Evolutionary conservation across 2,888 invertebrate species (phyloP), one percentile per base, ranked within the genome.

Genomic region (Caenorhabditis becei): DNA sequence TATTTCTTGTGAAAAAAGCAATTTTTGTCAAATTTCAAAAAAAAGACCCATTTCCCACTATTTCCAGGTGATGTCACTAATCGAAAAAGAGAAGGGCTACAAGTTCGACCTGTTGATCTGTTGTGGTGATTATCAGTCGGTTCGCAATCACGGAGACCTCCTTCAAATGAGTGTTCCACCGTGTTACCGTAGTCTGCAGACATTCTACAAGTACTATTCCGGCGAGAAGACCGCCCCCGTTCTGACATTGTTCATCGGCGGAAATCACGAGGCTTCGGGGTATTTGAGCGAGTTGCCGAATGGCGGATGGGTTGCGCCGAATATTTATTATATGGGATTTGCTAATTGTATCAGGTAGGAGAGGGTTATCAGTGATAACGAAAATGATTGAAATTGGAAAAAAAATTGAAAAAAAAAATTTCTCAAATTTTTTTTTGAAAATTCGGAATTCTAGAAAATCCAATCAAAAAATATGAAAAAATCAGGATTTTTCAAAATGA

Each of bases 221-320:
- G 88, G 88, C 2, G 87, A 81, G 44, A 66, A 77, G 97, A 97
- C 8, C 95, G 95, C 94, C 91, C 92, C 93, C 80, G 97, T 97
- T 0, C 92, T 97, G 77, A 99, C 99, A 0, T 93, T 99, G 85
- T 97, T 99, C 91, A 95, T 99, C 90, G 99, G 99, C 14, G 99
- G 99, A 3, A 99, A 99, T 92, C 99, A 99, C 92, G 99, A 99
- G 93, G 97, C 98, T 1, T 97, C 97, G 0, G 97, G 97, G 92
- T 96, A 96, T 92, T 93, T 99, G 67, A 96, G 97, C 92, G 97
- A 99, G 92, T 92, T 99, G 51, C 95, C 97, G 0, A 97, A 96
- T 92, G 99, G 99, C 18, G 99, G 99, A 10, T 99, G 99, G 98
- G 89, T 97, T 0, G 98, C 98, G 0, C 96, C 96, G 0, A 97